Conservation (phyloP, 2,888 invertebrate genomes). For the Cyaniris semiargus region DNA sequence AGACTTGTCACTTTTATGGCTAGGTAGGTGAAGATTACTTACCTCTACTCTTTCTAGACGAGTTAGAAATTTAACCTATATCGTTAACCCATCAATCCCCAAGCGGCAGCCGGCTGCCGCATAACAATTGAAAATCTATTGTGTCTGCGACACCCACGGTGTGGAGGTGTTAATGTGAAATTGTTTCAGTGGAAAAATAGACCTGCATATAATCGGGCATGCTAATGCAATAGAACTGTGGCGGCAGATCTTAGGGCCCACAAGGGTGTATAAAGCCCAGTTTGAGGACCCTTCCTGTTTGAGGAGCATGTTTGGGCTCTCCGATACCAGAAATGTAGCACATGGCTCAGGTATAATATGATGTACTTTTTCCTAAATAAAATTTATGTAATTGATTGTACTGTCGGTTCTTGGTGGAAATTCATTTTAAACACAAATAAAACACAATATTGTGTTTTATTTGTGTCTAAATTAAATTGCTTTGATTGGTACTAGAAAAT, state of each 20-base stretch:
- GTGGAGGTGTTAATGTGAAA: no score
- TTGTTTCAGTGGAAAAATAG: conserved; percentile 87
- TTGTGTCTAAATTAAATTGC: not conserved
- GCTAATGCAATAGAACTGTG: conserved; percentile 88
- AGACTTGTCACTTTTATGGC: conserved; percentile 90
- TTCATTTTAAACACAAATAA: no score
- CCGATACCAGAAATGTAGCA: conserved; percentile 96
- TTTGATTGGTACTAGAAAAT: not conserved
- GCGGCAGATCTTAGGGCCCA: conserved; percentile 93
- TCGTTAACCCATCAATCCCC: no score
- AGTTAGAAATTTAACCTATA: not conserved
- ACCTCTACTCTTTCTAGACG: not conserved
- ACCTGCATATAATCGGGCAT: conserved; percentile 88
- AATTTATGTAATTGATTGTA: no score
- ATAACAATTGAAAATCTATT: no score
- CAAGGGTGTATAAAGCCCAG: conserved; percentile 91
- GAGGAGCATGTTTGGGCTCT: conserved; percentile 91
- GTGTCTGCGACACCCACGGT: no score
- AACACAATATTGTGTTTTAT: no score
- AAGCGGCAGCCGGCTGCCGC: no score
- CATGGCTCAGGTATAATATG: conserved; percentile 92
- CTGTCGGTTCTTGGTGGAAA: no score
- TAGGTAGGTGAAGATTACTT: conserved; percentile 74
- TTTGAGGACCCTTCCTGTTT: conserved; percentile 89
- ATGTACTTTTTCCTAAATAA: not conserved